A percentile compares a stretch with the other conserved stretches of the same genome.
Evolutionary conservation across 2,888 invertebrate genomes (phyloP).

Genomic region (Rhagium mordax): DNA sequence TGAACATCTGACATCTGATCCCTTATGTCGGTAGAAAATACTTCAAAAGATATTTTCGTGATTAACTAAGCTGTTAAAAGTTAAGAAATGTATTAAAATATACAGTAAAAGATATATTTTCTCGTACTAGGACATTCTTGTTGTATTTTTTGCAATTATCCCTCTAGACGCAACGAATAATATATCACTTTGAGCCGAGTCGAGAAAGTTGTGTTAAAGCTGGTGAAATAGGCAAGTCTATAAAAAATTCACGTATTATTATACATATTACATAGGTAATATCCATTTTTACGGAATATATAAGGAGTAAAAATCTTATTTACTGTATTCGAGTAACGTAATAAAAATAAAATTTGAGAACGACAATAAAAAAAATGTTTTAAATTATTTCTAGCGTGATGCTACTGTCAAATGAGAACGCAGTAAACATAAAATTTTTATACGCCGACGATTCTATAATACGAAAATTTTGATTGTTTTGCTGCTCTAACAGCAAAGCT

Average conservation of each 20-base stretch:
- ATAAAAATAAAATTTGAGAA: conserved; percentile 8
- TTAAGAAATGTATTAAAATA: no score
- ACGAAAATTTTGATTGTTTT: conserved; percentile 28
- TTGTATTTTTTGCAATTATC: no score
- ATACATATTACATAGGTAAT: conserved; percentile 2
- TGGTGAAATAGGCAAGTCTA: no score
- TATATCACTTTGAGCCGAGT: no score
- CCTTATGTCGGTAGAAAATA: no score
- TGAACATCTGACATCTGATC: no score
- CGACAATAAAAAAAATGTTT: conserved; percentile 13
- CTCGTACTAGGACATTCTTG: no score
- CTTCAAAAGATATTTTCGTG: no score
- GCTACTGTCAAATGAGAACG: conserved; percentile 27
- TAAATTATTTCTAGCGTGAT: conserved; percentile 20
- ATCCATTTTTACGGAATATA: neutral
- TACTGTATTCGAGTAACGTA: neutral
- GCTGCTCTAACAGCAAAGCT: neutral
- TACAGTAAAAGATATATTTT: no score
- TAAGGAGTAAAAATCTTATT: neutral
- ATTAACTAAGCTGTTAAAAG: no score
- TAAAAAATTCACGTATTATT: neutral
- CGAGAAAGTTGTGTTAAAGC: no score
- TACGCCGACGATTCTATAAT: conserved; percentile 9
- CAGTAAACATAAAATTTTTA: conserved; percentile 31
- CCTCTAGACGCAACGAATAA: no score